A percentile compares a stretch with the other conserved stretches of the same genome.
Conservation (phyloP, 2,888 invertebrate genomes). For the Ectobius pallidus region DNA sequence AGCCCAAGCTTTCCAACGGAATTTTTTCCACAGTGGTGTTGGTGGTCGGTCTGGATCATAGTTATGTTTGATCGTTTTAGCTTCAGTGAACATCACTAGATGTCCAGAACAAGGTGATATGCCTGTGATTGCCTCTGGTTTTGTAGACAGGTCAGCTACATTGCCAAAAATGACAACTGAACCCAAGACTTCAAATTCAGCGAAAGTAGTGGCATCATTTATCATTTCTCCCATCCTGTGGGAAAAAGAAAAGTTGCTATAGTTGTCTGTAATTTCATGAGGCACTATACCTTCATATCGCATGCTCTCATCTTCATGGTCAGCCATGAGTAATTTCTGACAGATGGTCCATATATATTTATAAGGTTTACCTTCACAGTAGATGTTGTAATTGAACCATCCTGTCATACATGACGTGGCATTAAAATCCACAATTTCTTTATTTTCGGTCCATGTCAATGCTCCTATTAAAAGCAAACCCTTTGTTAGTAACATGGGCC, state of each 20-base stretch:
- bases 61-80: slow-evolving; percentile 16
- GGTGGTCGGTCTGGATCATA: slow-evolving; percentile 13
- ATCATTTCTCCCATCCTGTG: background rate
- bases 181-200: slow-evolving; percentile 12
- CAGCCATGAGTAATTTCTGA: slow-evolving; percentile 30
- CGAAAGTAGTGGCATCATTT: background rate
- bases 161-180: slow-evolving; percentile 16
- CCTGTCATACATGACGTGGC: slow-evolving; percentile 57
- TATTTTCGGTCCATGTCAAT: slow-evolving; percentile 51
- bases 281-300: background rate
- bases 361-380: background rate
- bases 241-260: background rate
- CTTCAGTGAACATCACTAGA: slow-evolving; percentile 29
- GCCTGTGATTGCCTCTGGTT: background rate
- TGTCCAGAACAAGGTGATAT: background rate
- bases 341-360: slow-evolving; percentile 24
- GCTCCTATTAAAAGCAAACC: slow-evolving; percentile 57
- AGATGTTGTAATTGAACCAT: slow-evolving; percentile 47
- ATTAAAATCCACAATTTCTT: slow-evolving; percentile 55
- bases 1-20: slow-evolving; percentile 41
- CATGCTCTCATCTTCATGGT: background rate
- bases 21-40: slow-evolving; percentile 38
- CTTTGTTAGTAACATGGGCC: slow-evolving; percentile 18
- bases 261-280: background rate
- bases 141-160: background rate